phyloP scores from a whole-genome alignment of 2,888 invertebrate genomes.

The Tetropium fuscum region DNA sequence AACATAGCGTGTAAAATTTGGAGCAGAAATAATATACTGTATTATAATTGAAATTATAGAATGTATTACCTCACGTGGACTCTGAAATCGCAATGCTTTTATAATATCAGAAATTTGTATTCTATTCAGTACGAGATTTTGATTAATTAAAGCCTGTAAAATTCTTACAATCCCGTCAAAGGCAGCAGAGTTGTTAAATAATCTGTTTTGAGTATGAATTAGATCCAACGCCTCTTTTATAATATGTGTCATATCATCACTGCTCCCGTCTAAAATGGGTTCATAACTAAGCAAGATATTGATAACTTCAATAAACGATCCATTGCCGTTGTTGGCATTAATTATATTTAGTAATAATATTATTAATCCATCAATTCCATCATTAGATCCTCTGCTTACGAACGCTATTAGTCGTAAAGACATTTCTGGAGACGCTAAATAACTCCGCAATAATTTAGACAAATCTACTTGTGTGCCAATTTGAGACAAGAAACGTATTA shows the following conservation, averaged over 20 bases:
- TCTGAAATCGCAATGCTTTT: slow-evolving; percentile 20
- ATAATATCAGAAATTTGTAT: slow-evolving; percentile 29
- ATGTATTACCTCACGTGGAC: slow-evolving; percentile 8
- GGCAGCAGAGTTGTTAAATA: background rate
- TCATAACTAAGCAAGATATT: slow-evolving; percentile 24
- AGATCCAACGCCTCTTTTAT: slow-evolving; percentile 14
- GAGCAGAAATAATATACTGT: too few species aligned
- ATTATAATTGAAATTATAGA: slow-evolving; percentile 17
- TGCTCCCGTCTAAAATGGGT: background rate
- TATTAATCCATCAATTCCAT: slow-evolving; percentile 32
- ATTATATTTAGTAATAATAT: slow-evolving; percentile 18
- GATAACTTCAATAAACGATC: slow-evolving; percentile 9
- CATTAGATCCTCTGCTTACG: slow-evolving; percentile 25
- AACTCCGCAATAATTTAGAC: background rate
- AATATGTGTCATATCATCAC: slow-evolving; percentile 12
- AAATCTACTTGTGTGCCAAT: slow-evolving; percentile 20
- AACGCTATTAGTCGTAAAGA: slow-evolving; percentile 8
- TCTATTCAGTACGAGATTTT: slow-evolving; percentile 19
- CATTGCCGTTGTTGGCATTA: slow-evolving; percentile 1
- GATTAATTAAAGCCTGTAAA: slow-evolving; percentile 14
- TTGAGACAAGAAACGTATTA: slow-evolving; percentile 24
- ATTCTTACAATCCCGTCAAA: background rate
- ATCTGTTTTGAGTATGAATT: slow-evolving; percentile 8
- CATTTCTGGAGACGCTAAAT: slow-evolving; percentile 17
- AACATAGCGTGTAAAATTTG: slow-evolving; percentile 8